A percentile compares a stretch with the other conserved stretches of the same genome.
Evolutionary conservation across 2,797 vertebrate genomes (phyloP).

Genomic region (Poecilia picta): DNA sequence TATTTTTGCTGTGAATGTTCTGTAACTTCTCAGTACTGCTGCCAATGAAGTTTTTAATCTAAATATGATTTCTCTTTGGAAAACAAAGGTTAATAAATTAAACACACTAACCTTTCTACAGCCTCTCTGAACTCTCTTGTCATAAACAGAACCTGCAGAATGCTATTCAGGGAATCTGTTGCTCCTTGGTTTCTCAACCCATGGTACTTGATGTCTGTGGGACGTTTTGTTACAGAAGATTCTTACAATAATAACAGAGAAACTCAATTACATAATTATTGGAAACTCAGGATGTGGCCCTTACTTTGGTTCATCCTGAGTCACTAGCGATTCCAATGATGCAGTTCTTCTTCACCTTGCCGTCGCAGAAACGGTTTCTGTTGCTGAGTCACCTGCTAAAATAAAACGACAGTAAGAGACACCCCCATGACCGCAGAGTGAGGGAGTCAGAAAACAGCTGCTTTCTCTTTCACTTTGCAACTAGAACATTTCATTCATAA

Average conservation of each 20-base stretch:
- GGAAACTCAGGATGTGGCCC: neutral
- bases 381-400: neutral
- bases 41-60: no score
- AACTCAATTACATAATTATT: no score
- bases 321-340: neutral
- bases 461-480: neutral
- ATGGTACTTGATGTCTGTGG: neutral
- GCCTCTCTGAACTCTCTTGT: neutral
- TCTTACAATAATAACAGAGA: neutral
- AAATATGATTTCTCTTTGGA: no score
- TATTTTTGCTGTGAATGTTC: no score
- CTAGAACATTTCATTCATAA: neutral
- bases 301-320: neutral
- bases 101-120: neutral
- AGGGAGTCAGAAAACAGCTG: neutral
- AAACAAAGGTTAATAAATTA: no score
- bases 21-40: no score
- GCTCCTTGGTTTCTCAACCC: constrained; percentile 10
- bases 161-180: constrained; percentile 2
- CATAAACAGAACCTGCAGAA: constrained; percentile 3
- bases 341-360: neutral
- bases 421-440: neutral
- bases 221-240: neutral
- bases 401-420: neutral
- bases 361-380: neutral